Base-by-base conservation (phyloP, 2,797 vertebrate species). In the Mus spretus region DNA sequence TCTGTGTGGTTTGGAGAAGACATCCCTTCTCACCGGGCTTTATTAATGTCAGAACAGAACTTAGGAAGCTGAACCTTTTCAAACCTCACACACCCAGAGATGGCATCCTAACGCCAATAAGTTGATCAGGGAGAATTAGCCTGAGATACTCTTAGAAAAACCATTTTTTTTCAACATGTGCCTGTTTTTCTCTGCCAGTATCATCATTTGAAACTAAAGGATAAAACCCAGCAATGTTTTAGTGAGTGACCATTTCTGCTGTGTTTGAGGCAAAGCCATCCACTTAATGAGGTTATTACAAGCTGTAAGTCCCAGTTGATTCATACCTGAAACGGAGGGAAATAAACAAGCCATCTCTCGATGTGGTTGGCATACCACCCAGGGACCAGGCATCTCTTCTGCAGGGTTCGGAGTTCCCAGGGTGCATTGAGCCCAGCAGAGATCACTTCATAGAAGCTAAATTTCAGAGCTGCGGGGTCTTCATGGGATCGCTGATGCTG, bases 391-490 rank as follows among this genome's bases (percentile, higher is more conserved):
- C 99, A 99, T 97, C 99, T 99, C 98, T 98, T 99, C 96, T 99
- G 99, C 44, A 99, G 98, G 74, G 99, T 99, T 92, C 99, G 99
- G 53, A 99, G 99, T 95, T 99, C 99, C 0, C 99, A 97, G 3
- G 99, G 98, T 2, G 99, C 99, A 8, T 98, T 99, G 19, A 98
- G 98, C 87, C 99, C 98, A 2, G 99, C 99, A 34, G 99, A 99
- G 98, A 99, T 99, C 97, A 99, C 99, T 98, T 99, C 99, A 96
- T 99, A 99, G 98, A 99, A 99, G 98, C 99, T 99, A 98, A 99
- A 99, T 94, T 99, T 99, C 91, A 99, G 98, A 65, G 99, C 99
- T 9, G 99, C 98, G 0, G 98, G 99, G 96, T 99, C 99, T 97
- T 99, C 99, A 0, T 99, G 99, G 22, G 99, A 99, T 97, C 99